Conservation (phyloP, 2,797 vertebrate genomes). For the Setipinna tenuifilis region DNA sequence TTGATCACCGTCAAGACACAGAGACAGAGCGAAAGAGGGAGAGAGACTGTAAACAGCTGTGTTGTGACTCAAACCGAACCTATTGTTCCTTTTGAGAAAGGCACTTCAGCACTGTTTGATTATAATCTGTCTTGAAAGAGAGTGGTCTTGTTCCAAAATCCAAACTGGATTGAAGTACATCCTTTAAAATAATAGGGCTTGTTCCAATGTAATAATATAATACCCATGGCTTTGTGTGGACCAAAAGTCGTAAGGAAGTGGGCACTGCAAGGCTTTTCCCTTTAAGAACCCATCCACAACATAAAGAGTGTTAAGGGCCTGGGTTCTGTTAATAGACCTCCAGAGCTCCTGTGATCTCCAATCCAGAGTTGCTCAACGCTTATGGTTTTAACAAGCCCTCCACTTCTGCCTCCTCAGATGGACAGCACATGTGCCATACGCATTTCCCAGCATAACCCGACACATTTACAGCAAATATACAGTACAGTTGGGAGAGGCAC, state of each 20-base stretch:
- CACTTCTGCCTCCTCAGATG: slow-evolving; percentile 5
- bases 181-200: neutral
- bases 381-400: slow-evolving; percentile 13
- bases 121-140: neutral
- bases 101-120: neutral
- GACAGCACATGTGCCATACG: neutral
- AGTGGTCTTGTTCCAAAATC: no score
- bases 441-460: neutral
- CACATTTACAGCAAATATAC: neutral
- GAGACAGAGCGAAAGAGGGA: no score
- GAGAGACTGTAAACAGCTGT: neutral
- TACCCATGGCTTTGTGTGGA: neutral
- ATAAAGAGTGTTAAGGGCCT: neutral
- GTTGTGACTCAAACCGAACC: neutral
- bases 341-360: slow-evolving; percentile 36
- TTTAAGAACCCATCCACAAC: neutral
- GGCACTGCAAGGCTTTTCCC: neutral
- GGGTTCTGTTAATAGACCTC: neutral
- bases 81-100: neutral
- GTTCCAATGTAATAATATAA: neutral
- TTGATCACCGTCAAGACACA: neutral
- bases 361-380: neutral
- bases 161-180: neutral
- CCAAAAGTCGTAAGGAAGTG: neutral
- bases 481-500: neutral